phyloP scores from a whole-genome alignment of 2,113 vertebrate genomes.

The Anguilla rostrata region DNA sequence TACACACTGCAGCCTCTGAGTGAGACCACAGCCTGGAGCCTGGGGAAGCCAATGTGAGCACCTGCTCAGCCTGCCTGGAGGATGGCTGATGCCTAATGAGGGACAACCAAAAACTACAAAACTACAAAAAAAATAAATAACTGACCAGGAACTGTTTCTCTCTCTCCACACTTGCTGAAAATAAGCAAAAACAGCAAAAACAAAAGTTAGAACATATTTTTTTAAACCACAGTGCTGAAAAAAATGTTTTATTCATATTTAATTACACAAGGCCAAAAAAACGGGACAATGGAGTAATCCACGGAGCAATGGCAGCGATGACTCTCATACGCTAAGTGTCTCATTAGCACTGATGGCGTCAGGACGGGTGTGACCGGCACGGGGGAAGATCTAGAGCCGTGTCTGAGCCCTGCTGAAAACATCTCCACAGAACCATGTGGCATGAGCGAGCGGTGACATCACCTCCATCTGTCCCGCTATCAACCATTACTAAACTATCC shows the following conservation, averaged over 20 bases:
- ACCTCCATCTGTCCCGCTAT: slow-evolving; percentile 1
- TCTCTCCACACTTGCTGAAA: not conserved
- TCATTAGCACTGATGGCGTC: not conserved
- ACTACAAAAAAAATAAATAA: not conserved
- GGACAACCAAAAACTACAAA: not conserved
- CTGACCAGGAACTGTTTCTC: not conserved
- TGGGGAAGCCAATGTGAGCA: too few species aligned
- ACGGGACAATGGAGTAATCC: not conserved
- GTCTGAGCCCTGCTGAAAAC: not conserved
- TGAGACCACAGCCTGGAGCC: not conserved
- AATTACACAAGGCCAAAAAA: not conserved
- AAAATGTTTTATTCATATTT: not conserved
- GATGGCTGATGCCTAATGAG: too few species aligned
- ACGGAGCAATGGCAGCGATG: not conserved
- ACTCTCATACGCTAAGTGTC: not conserved
- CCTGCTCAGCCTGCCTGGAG: too few species aligned
- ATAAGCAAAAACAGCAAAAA: not conserved
- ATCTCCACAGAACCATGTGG: not conserved
- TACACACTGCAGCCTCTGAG: not conserved
- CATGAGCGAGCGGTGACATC: not conserved
- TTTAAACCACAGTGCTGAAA: not conserved
- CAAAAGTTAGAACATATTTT: not conserved
- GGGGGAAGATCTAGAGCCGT: not conserved
- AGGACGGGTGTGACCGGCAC: not conserved
- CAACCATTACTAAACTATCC: not conserved